A percentile compares a stretch with the other conserved stretches of the same genome.
Conservation (phyloP, 2,888 invertebrate species). For the Carcina quercana region DNA sequence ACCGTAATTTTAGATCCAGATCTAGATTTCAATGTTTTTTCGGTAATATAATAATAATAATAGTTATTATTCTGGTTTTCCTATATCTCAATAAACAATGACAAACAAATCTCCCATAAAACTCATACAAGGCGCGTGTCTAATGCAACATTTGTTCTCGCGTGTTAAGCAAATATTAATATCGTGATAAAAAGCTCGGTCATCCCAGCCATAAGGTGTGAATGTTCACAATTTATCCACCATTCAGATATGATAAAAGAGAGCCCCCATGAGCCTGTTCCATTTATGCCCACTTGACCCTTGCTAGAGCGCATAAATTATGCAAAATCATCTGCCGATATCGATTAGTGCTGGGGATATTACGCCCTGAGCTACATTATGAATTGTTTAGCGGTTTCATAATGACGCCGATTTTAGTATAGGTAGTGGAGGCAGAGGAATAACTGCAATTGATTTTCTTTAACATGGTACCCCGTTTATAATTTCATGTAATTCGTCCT, state of each 20-base stretch:
- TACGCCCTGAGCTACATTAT: no score
- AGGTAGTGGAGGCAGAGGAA: no score
- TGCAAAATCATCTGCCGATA: slow-evolving; percentile 58
- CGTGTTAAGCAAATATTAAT: slow-evolving; percentile 9
- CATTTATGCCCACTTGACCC: slow-evolving; percentile 60
- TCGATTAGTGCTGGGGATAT: slow-evolving; percentile 11
- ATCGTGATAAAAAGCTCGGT: slow-evolving; percentile 28
- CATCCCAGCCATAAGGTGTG: slow-evolving; percentile 53
- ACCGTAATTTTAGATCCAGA: no score
- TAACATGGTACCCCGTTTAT: no score
- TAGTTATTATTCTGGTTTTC: no score
- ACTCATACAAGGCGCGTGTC: slow-evolving; percentile 3
- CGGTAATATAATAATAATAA: no score
- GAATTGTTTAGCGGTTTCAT: no score
- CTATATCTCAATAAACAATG: not conserved
- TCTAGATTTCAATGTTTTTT: no score
- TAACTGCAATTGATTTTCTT: no score
- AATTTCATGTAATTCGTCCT: no score
- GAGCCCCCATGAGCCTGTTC: slow-evolving; percentile 25
- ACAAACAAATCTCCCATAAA: not conserved
- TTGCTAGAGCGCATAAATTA: slow-evolving; percentile 57
- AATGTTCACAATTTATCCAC: slow-evolving; percentile 51
- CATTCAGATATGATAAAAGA: slow-evolving; percentile 42
- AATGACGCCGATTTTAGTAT: no score
- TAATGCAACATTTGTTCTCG: slow-evolving; percentile 9